A percentile compares a stretch with the other conserved stretches of the same genome.
These are phyloP conservation scores for Anhinga rufa DNA, from an alignment of 2,113 vertebrate species.

Conservation along the genomic window DNA sequence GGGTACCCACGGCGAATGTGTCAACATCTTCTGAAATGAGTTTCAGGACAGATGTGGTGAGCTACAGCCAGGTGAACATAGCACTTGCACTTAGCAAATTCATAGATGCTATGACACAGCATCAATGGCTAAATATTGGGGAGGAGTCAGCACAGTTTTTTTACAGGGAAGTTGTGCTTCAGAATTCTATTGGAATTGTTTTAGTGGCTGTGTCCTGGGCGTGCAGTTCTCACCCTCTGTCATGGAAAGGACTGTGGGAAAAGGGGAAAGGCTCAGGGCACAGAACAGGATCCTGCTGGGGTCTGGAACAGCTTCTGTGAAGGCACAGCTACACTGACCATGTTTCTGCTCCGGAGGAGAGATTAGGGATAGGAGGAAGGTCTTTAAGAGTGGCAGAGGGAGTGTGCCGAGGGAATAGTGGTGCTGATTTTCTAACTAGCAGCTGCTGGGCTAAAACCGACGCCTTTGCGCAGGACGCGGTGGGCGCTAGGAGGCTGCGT, in stretches of 20 bases:
- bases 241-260: accelerated
- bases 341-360: accelerated
- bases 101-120: not conserved
- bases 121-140: not conserved
- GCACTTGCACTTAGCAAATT: not conserved
- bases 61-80: accelerated
- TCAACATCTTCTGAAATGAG: not conserved
- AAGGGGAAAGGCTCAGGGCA: not conserved
- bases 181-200: not conserved
- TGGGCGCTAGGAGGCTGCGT: accelerated
- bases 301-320: not conserved
- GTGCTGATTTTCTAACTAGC: accelerated
- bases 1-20: not conserved
- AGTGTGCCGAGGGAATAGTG: too few species aligned
- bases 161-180: not conserved
- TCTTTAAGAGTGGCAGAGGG: not conserved
- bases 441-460: not conserved
- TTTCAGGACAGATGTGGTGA: not conserved
- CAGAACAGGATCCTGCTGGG: too few species aligned
- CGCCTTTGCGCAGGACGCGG: too few species aligned
- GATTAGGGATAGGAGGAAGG: not conserved
- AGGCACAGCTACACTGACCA: accelerated
- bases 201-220: accelerated
- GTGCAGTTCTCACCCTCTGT: accelerated
- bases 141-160: accelerated